Base-by-base conservation (phyloP, 2,888 invertebrate species). In the Drosophila mimica region DNA sequence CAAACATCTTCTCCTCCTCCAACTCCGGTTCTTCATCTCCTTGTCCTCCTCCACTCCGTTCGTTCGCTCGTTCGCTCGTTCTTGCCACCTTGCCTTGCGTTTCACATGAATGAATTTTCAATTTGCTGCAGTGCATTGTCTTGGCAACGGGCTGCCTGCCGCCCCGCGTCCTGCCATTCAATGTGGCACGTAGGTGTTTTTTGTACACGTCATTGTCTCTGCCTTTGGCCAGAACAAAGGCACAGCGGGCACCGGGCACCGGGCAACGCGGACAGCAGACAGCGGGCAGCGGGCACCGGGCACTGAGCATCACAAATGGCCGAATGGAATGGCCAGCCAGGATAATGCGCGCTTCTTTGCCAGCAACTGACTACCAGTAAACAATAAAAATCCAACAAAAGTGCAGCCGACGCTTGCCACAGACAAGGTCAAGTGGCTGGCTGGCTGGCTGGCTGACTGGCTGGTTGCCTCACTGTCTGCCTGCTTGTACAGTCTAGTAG, bases 21-120 rank as follows among this genome's bases (percentile, higher is more conserved):
- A n/a, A 20, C 17, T n/a, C 30, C 51, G 8, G 11, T 34, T n/a
- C 36, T 49, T 56, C 46, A 13, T 6, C 33, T 30, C 25, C 48
- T 15, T 13, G 28, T 54, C 31, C 34, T 43, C 20, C 31, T 53
- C 56, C 68, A 58, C 65, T 49, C 15, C 25, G 31, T 15, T 49
- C 40, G 34, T 49, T 57, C 56, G 25, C 11, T 49, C 40, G 34
- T 49, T 57, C 56, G 25, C 11, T 49, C 40, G 34, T 49, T 57
- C 56, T 73, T 72, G 84, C 75, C 88, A 74, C 77, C 71, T 82
- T 78, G 87, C 81, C 71, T 71, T 60, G 78, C 71, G 89, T 89
- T 90, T 87, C 90, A 86, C 89, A 90, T 90, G 88, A 88, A 88
- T 88, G 90, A 88, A 88, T 88, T 89, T 83, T 90, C 90, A 90